Base-by-base conservation (phyloP, 2,888 invertebrate species). In the Sinodicranocentrus sp. region DNA sequence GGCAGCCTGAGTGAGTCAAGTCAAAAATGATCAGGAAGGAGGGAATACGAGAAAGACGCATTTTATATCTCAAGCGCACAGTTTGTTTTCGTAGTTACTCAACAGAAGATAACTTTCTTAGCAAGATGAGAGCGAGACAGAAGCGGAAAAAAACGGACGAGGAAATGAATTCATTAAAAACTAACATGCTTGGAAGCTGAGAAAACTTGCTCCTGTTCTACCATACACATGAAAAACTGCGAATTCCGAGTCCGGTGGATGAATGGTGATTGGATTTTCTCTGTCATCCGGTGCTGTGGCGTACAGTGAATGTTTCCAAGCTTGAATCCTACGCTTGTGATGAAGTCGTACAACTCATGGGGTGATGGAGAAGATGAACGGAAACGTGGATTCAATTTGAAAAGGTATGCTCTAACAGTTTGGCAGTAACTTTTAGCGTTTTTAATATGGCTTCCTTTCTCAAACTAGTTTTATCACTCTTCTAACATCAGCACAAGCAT, bases 391-490 rank as follows among this genome's bases (percentile, higher is more conserved):
- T 28, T 73, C 75, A 76, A 54, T 57, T 17, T 39, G 33, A 76
- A 65, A 67, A 76, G 76, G 76, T 76, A 76, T 26, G 76, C 57
- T 21, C 21, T 15, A 26, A 61, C 28, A 17, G 17, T 26, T 17
- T 26, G 59, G 26, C 28, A n/a, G 28, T 23, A 1, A n/a, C 28
- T n/a, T 61, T n/a, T 57, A 23, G 61, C 10, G 25, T 57, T 57
- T 57, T 65, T 65, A 75, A 65, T 21, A 54, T 21, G 44, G 44
- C 25, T 76, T 76, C 67, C 67, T 76, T 67, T 76, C 63, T 67
- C 65, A 67, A 67, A 76, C 76, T 68, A 13, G 76, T 67, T 76
- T 76, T 76, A 76, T 67, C 67, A 76, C 57, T 57, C 25, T 76
- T 67, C 3, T 57, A 76, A 44, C 67, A 76, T 76, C 76, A 76